A percentile compares a stretch with the other conserved stretches of the same genome.
These are phyloP conservation scores for Drosophila fuyamai DNA, from an alignment of 1,140 invertebrate genomes.

Conservation along the genomic window DNA sequence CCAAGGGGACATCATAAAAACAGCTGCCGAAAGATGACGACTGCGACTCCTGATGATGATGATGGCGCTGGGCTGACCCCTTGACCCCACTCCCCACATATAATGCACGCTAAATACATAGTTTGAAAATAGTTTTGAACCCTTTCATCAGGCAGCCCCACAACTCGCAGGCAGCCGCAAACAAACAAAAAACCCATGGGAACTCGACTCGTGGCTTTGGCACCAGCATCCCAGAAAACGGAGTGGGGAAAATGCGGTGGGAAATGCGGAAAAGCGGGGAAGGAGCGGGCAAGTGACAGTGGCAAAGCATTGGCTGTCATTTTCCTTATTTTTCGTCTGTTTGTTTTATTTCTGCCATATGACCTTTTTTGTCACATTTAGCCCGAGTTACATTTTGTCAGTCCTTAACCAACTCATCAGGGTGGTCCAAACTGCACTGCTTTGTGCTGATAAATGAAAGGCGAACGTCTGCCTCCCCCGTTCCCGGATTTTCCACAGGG, in stretches of 20 bases:
- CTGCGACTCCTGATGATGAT: slow-evolving; percentile 37
- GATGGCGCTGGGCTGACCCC: slow-evolving; percentile 21
- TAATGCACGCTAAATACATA: slow-evolving; percentile 81
- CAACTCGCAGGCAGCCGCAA: slow-evolving; percentile 34
- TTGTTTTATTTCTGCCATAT: slow-evolving; percentile 67
- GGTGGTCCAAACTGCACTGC: slow-evolving; percentile 43
- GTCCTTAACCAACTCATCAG: slow-evolving; percentile 54
- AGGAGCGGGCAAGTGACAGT: slow-evolving; percentile 27
- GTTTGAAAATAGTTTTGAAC: slow-evolving; percentile 82
- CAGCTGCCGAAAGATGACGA: slow-evolving; percentile 55
- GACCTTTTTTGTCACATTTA: slow-evolving; percentile 64
- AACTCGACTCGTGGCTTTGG: slow-evolving; percentile 71
- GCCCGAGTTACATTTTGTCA: slow-evolving; percentile 56
- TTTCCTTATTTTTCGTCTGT: slow-evolving; percentile 61
- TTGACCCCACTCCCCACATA: slow-evolving; percentile 20
- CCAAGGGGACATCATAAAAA: slow-evolving; percentile 67
- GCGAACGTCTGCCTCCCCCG: background rate
- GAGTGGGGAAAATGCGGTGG: background rate
- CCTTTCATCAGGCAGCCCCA: slow-evolving; percentile 70
- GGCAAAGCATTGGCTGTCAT: slow-evolving; percentile 60
- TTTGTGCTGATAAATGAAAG: slow-evolving; percentile 62
- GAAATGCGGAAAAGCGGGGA: background rate
- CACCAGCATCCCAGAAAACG: slow-evolving; percentile 16
- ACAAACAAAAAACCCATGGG: slow-evolving; percentile 78
- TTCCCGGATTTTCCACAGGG: background rate